Conservation (phyloP, 2,888 invertebrate species). For the Lithophane socia region DNA sequence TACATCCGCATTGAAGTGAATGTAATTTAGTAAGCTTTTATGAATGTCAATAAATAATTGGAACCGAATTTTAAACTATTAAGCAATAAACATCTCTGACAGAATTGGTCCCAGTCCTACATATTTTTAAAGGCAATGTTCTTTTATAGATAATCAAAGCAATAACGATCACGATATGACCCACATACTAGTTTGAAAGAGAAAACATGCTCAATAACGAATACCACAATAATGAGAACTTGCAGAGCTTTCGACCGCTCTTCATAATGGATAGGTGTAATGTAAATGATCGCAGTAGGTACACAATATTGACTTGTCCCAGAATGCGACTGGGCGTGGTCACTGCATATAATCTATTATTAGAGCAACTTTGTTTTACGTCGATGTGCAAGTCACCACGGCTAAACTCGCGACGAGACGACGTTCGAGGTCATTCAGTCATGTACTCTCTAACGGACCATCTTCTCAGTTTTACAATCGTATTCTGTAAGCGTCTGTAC, state of each 20-base stretch:
- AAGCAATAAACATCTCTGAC: slow-evolving; percentile 63
- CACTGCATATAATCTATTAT: slow-evolving; percentile 78
- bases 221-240: slow-evolving; percentile 78
- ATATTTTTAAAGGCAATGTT: slow-evolving; percentile 67
- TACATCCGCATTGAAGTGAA: slow-evolving; percentile 20
- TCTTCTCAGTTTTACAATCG: slow-evolving; percentile 79
- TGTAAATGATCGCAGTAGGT: slow-evolving; percentile 78
- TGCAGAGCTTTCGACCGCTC: slow-evolving; percentile 80
- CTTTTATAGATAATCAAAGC: slow-evolving; percentile 77
- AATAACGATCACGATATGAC: slow-evolving; percentile 80
- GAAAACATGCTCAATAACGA: slow-evolving; percentile 79
- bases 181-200: slow-evolving; percentile 79
- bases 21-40: slow-evolving; percentile 20
- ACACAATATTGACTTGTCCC: slow-evolving; percentile 79
- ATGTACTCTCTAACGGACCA: slow-evolving; percentile 82
- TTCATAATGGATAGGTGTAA: slow-evolving; percentile 79
- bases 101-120: slow-evolving; percentile 68
- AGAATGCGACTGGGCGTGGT: slow-evolving; percentile 81
- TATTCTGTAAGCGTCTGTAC: slow-evolving; percentile 78
- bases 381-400: slow-evolving; percentile 80
- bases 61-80: slow-evolving; percentile 51
- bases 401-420: slow-evolving; percentile 70
- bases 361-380: slow-evolving; percentile 78
- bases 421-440: slow-evolving; percentile 79
- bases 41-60: slow-evolving; percentile 44